These are phyloP conservation scores for Drosophila pseudotakahashii DNA, from an alignment of 2,888 invertebrate species.

Conservation along the genomic window DNA sequence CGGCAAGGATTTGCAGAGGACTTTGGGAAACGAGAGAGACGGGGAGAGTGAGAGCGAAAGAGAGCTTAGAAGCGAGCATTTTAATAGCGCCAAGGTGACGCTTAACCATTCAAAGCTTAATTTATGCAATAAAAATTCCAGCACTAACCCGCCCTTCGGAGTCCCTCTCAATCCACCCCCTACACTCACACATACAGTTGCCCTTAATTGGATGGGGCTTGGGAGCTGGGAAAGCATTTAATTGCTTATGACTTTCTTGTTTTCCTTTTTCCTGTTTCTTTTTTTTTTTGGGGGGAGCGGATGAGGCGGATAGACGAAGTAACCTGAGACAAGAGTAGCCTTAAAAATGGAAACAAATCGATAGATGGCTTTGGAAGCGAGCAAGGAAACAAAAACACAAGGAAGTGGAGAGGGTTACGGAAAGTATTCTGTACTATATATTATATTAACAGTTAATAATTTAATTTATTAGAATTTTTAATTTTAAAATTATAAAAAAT, in stretches of 20 bases:
- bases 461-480: not conserved
- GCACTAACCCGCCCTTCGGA: constrained; percentile 29
- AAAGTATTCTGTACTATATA: too few species aligned
- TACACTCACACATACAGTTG: constrained; percentile 15
- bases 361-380: constrained; percentile 19
- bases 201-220: constrained; percentile 62
- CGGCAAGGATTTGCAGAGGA: not conserved
- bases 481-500: not conserved
- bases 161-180: not conserved
- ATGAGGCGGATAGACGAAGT: constrained; percentile 16
- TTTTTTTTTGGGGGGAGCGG: constrained; percentile 9
- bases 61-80: constrained; percentile 45
- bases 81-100: constrained; percentile 80
- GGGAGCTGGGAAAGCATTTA: constrained; percentile 60
- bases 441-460: too few species aligned
- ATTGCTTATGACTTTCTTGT: constrained; percentile 66
- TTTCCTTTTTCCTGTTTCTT: constrained; percentile 31
- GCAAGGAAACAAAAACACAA: too few species aligned
- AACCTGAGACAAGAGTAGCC: constrained; percentile 49
- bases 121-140: constrained; percentile 77
- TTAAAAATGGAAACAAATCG: constrained; percentile 65
- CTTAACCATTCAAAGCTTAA: constrained; percentile 75
- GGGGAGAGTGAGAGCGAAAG: not conserved
- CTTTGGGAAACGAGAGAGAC: not conserved
- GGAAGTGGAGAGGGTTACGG: not conserved